A percentile compares a stretch with the other conserved stretches of the same genome.
phyloP scores from a whole-genome alignment of 2,797 vertebrate species.

The Microctenopoma stevenorrisi region DNA sequence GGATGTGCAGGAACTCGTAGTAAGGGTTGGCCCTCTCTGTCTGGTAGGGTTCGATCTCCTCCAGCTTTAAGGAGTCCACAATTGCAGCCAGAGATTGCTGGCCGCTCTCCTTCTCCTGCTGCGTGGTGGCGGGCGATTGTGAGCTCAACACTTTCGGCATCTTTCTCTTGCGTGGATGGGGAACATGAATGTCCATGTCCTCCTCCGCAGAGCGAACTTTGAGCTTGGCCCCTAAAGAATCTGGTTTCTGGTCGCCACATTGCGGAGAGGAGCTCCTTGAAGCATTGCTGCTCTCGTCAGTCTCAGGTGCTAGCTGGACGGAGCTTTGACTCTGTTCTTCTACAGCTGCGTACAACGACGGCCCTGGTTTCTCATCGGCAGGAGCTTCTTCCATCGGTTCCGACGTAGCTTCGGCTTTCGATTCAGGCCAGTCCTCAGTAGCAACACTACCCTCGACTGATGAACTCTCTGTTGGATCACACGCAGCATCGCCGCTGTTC shows the following conservation, averaged over 20 bases:
- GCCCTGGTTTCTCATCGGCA: conserved; percentile 85
- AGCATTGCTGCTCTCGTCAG: conserved; percentile 77
- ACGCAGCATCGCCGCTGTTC: conserved; percentile 13
- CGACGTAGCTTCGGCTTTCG: conserved; percentile 40
- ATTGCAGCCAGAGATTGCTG: conserved; percentile 96
- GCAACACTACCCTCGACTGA: conserved; percentile 33
- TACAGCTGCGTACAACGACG: conserved; percentile 24
- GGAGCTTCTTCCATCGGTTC: conserved; percentile 77
- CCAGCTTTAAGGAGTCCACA: conserved; percentile 96
- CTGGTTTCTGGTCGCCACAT: conserved; percentile 87
- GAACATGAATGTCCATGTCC: conserved; percentile 88
- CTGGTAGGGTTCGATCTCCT: conserved; percentile 98
- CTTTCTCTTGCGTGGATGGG: conserved; percentile 96
- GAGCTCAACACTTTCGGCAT: conserved; percentile 87
- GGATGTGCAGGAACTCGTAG: conserved; percentile 98
- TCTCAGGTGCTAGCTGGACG: conserved; percentile 76
- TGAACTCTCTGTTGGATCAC: conserved; percentile 19
- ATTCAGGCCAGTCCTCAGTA: conserved; percentile 47
- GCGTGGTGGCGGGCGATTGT: conserved; percentile 82
- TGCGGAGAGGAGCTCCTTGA: conserved; percentile 83
- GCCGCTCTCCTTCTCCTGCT: conserved; percentile 91
- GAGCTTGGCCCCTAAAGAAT: conserved; percentile 84
- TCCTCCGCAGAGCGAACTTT: conserved; percentile 90
- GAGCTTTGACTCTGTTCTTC: conserved; percentile 63
- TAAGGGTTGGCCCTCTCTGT: conserved; percentile 98